These are phyloP conservation scores for Ceryle rudis DNA, from an alignment of 2,797 vertebrate species.

Conservation along the genomic window DNA sequence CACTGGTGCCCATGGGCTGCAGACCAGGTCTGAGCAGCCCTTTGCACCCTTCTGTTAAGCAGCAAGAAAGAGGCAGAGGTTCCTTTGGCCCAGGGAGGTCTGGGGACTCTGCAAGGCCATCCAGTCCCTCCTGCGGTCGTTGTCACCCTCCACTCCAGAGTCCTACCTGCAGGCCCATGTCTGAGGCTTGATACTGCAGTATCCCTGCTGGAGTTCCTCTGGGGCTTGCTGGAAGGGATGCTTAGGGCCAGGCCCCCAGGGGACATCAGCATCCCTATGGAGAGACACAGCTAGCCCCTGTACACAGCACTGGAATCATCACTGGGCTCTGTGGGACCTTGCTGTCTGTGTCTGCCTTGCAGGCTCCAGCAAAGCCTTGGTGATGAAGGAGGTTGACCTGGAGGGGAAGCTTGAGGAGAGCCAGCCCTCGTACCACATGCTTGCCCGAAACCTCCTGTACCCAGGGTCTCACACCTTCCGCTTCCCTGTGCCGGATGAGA, in stretches of 20 bases:
- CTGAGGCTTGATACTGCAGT: background rate
- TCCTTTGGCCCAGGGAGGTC: background rate
- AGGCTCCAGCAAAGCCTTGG: conserved; percentile 62
- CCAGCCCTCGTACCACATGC: conserved; percentile 74
- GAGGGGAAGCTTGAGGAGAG: conserved; percentile 50
- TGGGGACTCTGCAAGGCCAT: background rate
- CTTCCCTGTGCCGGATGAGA: conserved; percentile 95
- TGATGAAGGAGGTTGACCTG: conserved; percentile 32
- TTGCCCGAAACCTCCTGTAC: conserved; percentile 86
- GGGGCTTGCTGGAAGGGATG: background rate
- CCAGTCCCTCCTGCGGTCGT: background rate
- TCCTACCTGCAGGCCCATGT: background rate
- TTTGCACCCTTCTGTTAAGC: background rate
- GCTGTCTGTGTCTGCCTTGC: background rate
- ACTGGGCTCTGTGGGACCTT: background rate
- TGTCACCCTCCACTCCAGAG: background rate
- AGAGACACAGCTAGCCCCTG: background rate
- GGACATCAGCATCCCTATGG: background rate
- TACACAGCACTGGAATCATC: background rate
- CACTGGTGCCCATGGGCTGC: fast-evolving
- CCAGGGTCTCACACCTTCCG: conserved; percentile 79
- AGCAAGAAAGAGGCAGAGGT: background rate
- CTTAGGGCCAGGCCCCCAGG: fast-evolving
- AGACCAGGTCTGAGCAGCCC: background rate
- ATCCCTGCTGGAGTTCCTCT: background rate